Base-by-base conservation (phyloP, 2,797 vertebrate genomes). In the Fistularia tabacaria region DNA sequence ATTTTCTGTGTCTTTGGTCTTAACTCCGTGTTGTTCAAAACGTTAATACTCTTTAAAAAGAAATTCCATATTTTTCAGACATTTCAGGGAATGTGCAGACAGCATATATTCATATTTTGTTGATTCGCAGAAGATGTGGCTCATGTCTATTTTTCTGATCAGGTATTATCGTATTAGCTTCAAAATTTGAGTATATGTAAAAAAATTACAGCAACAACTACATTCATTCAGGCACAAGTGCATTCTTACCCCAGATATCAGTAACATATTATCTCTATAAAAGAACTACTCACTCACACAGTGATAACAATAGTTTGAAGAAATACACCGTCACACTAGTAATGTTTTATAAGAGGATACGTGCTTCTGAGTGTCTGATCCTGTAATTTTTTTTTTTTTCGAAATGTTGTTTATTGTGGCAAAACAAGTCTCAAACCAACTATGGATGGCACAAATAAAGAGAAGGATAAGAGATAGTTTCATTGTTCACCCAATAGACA, bases 211-310 rank as follows among this genome's bases (percentile, higher is more conserved):
- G 83, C 73, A 76, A 82, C 49, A 65, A 80, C 76, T 83, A 89
- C 87, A 90, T 88, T 89, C 88, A 85, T 87, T 86, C 85, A 83
- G 83, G 84, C 84, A 77, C 85, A 88, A 90, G 88, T 90, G 90
- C 87, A 89, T 89, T 88, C 88, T 83, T 84, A 87, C 82, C 82
- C 82, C 80, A 88, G 79, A 87, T 64, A 76, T 87, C 74, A 84
- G 79, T 80, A 82, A 87, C 25, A 25, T 25, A 25, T 25, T 5
- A 25, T 25, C 79, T 81, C 67, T 79, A 79, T 66, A 49, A 72
- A 67, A 83, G 64, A 74, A 64, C 83, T 59, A 64, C 83, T 59
- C 76, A 82, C 70, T 80, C 82, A 83, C 71, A 69, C 81, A 70
- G 63, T 37, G 38, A 72, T 65, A 60, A 67, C 72, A 65, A 85